Conservation (phyloP, 2,113 vertebrate genomes). For the Stictonetta naevosa region DNA sequence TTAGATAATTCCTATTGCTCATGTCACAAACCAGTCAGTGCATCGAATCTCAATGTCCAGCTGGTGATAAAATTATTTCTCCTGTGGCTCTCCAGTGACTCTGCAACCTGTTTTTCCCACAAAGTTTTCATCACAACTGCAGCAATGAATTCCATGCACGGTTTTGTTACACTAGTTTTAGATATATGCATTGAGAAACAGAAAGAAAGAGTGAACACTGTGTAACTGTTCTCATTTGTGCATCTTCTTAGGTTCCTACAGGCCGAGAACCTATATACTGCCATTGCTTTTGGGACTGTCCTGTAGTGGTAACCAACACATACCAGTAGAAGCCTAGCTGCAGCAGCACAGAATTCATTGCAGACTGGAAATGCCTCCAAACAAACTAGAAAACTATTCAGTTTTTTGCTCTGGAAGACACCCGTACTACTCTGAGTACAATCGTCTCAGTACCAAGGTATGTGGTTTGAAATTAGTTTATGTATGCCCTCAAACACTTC, state of each 20-base stretch:
- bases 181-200: neutral
- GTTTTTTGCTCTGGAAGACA: neutral
- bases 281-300: fast-evolving
- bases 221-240: neutral
- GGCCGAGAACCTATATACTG: neutral
- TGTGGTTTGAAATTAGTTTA: neutral
- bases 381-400: neutral
- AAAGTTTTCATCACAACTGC: neutral
- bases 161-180: neutral
- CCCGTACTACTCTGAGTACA: neutral
- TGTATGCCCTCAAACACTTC: neutral
- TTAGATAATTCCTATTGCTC: neutral
- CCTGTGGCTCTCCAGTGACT: neutral
- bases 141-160: neutral
- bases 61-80: neutral
- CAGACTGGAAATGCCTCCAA: neutral
- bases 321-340: neutral
- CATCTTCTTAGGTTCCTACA: neutral
- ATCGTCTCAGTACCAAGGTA: neutral
- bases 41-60: neutral
- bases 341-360: neutral
- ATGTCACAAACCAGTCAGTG: neutral
- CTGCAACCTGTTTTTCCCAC: neutral
- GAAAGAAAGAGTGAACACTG: neutral
- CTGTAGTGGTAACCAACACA: neutral